Evolutionary conservation across 2,797 vertebrate genomes (phyloP).

Genomic region (Pipistrellus pipistrellus): DNA sequence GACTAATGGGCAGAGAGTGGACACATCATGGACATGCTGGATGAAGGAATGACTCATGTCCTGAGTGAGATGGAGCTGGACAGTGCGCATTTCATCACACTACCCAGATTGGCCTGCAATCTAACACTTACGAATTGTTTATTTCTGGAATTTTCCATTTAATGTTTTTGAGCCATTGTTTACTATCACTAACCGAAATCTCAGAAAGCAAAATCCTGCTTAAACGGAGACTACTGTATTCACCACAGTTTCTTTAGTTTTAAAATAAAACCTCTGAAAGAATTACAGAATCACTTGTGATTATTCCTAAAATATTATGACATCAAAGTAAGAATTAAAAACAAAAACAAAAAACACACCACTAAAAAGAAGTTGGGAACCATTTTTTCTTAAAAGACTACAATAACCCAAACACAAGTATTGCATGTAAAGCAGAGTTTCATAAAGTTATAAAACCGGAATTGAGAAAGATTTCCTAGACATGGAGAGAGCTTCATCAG

Average conservation of each 20-base stretch:
- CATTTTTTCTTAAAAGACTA: conserved; percentile 43
- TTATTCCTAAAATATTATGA: conserved; percentile 55
- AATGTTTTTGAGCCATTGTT: background rate
- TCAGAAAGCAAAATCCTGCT: background rate
- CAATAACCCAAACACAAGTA: conserved; percentile 11
- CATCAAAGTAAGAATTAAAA: conserved; percentile 26
- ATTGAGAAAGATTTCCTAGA: conserved; percentile 36
- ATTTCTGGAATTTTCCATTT: background rate
- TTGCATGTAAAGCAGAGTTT: background rate
- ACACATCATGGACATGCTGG: background rate
- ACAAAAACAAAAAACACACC: background rate
- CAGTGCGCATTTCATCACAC: background rate
- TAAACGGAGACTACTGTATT: background rate
- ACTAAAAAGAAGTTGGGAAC: background rate
- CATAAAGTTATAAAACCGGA: background rate
- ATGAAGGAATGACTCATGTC: background rate
- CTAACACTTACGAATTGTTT: background rate
- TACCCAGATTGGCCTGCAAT: background rate
- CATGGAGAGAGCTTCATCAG: background rate
- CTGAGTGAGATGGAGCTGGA: background rate
- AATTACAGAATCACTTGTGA: conserved; percentile 54
- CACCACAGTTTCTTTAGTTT: conserved; percentile 57
- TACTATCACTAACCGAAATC: background rate
- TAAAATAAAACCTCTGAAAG: conserved; percentile 61
- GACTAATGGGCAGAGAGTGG: background rate